phyloP scores from a whole-genome alignment of 2,113 vertebrate genomes.

The Cricetomys ansorgei region DNA sequence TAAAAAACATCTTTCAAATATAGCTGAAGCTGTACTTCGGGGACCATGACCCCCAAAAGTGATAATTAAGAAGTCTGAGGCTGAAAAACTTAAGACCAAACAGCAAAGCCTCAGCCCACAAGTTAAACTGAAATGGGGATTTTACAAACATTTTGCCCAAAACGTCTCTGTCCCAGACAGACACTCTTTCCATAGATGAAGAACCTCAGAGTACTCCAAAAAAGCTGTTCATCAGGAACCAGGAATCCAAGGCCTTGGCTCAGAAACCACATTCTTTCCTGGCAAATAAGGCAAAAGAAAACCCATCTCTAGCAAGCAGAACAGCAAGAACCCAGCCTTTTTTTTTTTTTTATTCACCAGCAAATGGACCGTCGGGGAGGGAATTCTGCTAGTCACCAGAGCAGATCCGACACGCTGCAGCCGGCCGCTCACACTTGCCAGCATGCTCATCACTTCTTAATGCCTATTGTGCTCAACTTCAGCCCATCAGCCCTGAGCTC shows the following conservation, averaged over 20 bases:
- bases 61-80: not conserved
- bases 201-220: not conserved
- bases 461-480: not conserved
- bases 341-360: not conserved
- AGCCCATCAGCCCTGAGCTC: not conserved
- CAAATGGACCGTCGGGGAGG: not conserved
- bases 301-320: slow-evolving; percentile 6
- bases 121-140: not conserved
- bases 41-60: not conserved
- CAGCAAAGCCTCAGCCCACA: not conserved
- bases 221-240: slow-evolving; percentile 28
- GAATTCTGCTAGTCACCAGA: not conserved
- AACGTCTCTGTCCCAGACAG: not conserved
- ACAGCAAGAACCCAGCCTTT: not conserved
- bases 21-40: not conserved
- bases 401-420: not conserved
- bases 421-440: not conserved
- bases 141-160: not conserved
- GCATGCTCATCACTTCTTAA: not conserved
- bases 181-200: slow-evolving; percentile 23
- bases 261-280: slow-evolving; percentile 60
- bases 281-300: slow-evolving; percentile 58
- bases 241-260: slow-evolving; percentile 49
- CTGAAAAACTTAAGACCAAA: not conserved
- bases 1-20: not conserved